Base-by-base conservation (phyloP, 2,888 invertebrate species). In the Epinotia ramella region DNA sequence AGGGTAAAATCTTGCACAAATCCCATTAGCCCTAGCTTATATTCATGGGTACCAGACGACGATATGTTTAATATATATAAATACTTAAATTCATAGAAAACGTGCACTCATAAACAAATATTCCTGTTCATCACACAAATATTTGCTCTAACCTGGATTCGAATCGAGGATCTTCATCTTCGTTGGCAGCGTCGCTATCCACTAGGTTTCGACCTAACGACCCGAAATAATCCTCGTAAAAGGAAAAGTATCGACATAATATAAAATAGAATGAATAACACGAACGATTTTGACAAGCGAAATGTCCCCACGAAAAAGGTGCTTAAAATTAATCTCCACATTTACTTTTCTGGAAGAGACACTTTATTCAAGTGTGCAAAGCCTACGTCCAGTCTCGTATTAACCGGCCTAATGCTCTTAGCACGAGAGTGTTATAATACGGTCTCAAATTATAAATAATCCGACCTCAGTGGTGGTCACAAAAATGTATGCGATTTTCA, bases 401-500 rank as follows among this genome's bases (percentile, higher is more conserved):
- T 60, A 69, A 69, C 69, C 59, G 60, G 11, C 24, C 69, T 69
- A 69, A 69, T 69, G 60, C 69, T 69, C 69, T 69, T 69, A 69
- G 69, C 59, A 44, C 18, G 69, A 11, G 57, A 60, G 59, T 69
- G 69, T 59, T 60, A 69, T 69, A 69, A 69, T 60, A 46, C 69
- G 59, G 59, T 5, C 69, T 69, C 69, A 60, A 69, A 69, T 69
- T 69, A 69, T 69, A 69, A 69, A 69, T 69, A 60, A 69, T 69
- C 69, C 44, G 44, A 40, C 9, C 59, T n/a, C 33, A 20, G 62
- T 60, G 13, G 60, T 24, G 60, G 60, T 12, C 13, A 28, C 28
- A 60, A n/a, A 53, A 6, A 53, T 53, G n/a, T 53, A 53, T 53
- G 6, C n/a, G n/a, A 65, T 49, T 65, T n/a, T 13, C 24, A 9